Conservation (phyloP, 2,113 vertebrate species). For the Galemys pyrenaicus region DNA sequence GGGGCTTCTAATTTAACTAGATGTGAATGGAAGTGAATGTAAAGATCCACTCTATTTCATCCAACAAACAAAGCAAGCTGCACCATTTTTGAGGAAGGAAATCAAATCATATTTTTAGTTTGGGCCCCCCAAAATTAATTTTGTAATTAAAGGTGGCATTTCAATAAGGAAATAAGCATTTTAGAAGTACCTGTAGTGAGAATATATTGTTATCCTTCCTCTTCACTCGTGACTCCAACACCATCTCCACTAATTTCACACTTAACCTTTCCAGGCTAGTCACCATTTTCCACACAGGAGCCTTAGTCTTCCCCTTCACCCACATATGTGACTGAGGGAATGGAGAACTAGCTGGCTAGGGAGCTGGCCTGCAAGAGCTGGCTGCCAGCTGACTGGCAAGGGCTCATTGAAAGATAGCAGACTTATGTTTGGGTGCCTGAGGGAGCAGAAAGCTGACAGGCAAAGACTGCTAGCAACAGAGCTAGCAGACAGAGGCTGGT, state of each 20-base stretch:
- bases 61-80: neutral
- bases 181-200: neutral
- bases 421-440: too few relatives aligned
- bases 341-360: too few relatives aligned
- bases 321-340: neutral
- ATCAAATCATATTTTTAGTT: neutral
- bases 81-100: neutral
- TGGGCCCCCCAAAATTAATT: neutral
- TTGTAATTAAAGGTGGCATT: neutral
- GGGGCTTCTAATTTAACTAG: neutral
- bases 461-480: too few relatives aligned
- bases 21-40: neutral
- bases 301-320: neutral
- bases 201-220: neutral
- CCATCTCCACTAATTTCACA: neutral
- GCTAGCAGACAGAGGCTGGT: too few relatives aligned
- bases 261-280: neutral
- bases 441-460: too few relatives aligned
- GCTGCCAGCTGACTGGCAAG: too few relatives aligned
- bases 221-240: neutral
- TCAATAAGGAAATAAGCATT: neutral
- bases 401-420: too few relatives aligned
- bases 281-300: neutral
- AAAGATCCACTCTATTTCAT: neutral
- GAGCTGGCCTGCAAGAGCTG: too few relatives aligned